A percentile compares a stretch with the other conserved stretches of the same genome.
Evolutionary conservation across 2,888 invertebrate species (phyloP).

Genomic region (Watsonalla binaria): DNA sequence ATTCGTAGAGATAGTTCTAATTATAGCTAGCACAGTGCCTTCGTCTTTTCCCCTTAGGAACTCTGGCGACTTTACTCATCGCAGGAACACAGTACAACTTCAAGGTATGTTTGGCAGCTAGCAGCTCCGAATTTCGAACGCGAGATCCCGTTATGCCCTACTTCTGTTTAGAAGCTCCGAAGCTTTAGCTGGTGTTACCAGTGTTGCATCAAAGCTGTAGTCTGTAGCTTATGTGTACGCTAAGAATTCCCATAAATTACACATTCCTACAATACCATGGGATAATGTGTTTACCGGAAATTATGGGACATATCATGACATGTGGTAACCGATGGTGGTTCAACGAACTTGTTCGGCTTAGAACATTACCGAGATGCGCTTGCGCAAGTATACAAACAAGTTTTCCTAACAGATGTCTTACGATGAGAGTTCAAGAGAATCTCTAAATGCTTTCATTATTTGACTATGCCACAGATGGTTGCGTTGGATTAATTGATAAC

Average conservation of each 20-base stretch:
- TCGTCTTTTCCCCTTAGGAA: no score
- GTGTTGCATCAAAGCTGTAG: no score
- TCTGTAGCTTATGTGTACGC: background rate
- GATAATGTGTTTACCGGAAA: constrained; percentile 6
- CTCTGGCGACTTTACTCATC: no score
- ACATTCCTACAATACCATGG: background rate
- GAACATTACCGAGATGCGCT: constrained; percentile 28
- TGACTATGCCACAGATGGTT: background rate
- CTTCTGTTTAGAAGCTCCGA: no score
- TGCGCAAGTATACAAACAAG: constrained; percentile 31
- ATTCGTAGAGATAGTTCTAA: no score
- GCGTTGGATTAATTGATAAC: background rate
- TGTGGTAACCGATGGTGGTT: constrained; percentile 17
- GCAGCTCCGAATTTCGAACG: no score
- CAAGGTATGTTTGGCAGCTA: no score
- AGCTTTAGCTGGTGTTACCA: no score
- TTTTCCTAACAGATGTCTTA: constrained; percentile 26
- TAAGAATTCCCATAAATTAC: background rate
- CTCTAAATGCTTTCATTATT: constrained; percentile 1
- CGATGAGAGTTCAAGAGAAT: background rate
- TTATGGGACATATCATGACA: constrained; percentile 4
- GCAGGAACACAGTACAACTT: no score
- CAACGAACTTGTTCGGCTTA: constrained; percentile 31
- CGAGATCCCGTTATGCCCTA: no score
- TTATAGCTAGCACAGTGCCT: no score